Percentiles rank a stretch among this genome's conserved stretches.
Conservation (phyloP, 1,140 invertebrate species). For the Pachypeltis micranthus region DNA sequence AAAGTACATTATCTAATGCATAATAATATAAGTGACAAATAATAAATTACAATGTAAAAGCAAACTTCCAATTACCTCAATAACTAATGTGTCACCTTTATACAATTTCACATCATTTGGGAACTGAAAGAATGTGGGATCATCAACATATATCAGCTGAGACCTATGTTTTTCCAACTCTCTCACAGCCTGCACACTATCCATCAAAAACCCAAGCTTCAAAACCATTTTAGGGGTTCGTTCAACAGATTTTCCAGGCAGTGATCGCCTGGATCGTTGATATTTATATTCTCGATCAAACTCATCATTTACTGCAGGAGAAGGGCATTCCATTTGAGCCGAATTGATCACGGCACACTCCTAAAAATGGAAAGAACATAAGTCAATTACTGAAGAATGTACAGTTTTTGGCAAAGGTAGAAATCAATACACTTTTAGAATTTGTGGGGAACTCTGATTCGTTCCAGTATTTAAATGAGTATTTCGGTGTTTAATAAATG, state of each 20-base stretch:
- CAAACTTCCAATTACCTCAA: slow-evolving; percentile 62
- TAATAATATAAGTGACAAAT: slow-evolving; percentile 6
- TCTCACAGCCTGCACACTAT: slow-evolving; percentile 76
- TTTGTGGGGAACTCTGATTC: too few species aligned
- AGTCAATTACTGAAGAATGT: not conserved
- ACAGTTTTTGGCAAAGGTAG: not conserved
- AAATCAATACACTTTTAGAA: too few species aligned
- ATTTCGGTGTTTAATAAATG: too few species aligned
- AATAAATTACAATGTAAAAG: slow-evolving; percentile 4
- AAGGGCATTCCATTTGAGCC: slow-evolving; percentile 89
- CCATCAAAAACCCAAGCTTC: slow-evolving; percentile 86
- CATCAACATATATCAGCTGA: slow-evolving; percentile 76
- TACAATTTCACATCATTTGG: slow-evolving; percentile 74
- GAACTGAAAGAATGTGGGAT: slow-evolving; percentile 84
- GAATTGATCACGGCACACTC: slow-evolving; percentile 71
- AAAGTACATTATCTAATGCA: too few species aligned
- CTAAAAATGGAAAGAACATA: slow-evolving; percentile 29
- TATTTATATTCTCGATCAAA: slow-evolving; percentile 28
- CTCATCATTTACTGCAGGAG: slow-evolving; percentile 62
- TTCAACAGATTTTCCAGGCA: slow-evolving; percentile 23
- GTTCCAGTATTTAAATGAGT: too few species aligned
- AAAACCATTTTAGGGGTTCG: slow-evolving; percentile 30
- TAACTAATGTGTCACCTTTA: slow-evolving; percentile 88
- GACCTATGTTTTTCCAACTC: slow-evolving; percentile 76
- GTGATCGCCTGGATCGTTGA: slow-evolving; percentile 10